Conservation (phyloP, 2,888 invertebrate species). For the Drosophila mercatorum region DNA sequence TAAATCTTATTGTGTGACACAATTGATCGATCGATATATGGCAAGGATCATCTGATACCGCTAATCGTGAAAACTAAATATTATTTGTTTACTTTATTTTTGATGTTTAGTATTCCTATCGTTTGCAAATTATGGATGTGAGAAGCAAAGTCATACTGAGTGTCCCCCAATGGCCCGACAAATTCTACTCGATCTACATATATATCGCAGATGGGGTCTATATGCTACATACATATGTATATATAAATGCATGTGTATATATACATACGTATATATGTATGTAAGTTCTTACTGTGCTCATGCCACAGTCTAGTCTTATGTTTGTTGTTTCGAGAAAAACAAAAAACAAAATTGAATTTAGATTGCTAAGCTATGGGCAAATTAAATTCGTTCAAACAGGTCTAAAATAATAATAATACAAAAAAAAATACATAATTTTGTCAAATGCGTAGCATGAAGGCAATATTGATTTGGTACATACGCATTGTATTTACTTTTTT, state of each 20-base stretch:
- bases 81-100: too few relatives aligned
- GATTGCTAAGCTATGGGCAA: neutral
- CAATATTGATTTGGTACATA: constrained; percentile 2
- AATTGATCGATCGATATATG: too few relatives aligned
- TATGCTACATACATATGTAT: neutral
- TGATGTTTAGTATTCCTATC: neutral
- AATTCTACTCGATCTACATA: neutral
- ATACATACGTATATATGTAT: neutral
- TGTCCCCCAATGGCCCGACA: neutral
- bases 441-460: constrained; percentile 8
- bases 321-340: neutral
- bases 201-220: neutral
- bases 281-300: neutral
- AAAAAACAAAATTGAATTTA: neutral
- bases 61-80: too few relatives aligned
- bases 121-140: neutral
- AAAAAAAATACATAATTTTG: neutral
- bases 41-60: too few relatives aligned
- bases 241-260: neutral
- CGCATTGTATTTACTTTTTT: constrained; percentile 9
- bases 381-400: neutral
- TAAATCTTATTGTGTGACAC: too few relatives aligned
- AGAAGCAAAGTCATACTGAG: neutral
- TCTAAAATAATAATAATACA: too few relatives aligned
- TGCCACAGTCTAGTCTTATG: neutral